Percentiles rank a stretch among this genome's conserved stretches.
Evolutionary conservation across 2,113 vertebrate genomes (phyloP).

Genomic region (Varanus salvator): DNA sequence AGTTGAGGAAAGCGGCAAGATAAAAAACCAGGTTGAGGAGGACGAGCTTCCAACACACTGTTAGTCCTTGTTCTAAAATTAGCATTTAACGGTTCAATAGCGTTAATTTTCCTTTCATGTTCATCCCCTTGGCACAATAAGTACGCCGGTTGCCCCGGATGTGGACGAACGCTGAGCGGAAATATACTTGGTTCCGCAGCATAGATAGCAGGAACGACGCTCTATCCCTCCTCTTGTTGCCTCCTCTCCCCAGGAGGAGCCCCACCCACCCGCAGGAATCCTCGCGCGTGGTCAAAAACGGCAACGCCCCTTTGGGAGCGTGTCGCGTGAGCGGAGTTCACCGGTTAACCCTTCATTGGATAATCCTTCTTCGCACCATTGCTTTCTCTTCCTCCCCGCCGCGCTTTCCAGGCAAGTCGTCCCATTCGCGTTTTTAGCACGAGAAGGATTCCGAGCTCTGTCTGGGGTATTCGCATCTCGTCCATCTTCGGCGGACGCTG

Average conservation of each 20-base stretch:
- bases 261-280: rapidly evolving
- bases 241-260: not conserved
- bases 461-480: not conserved
- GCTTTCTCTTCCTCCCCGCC: not conserved
- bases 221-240: not conserved
- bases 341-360: not conserved
- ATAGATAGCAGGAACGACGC: not conserved
- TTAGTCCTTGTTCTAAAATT: not conserved
- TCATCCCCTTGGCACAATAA: too few species aligned
- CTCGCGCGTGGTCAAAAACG: not conserved
- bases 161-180: not conserved
- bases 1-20: too few species aligned
- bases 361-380: not conserved
- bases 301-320: not conserved
- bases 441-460: not conserved
- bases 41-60: not conserved
- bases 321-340: not conserved
- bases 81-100: not conserved
- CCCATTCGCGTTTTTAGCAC: not conserved
- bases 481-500: not conserved
- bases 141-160: not conserved
- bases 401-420: not conserved
- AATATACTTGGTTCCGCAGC: not conserved
- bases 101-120: not conserved
- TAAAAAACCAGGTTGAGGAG: not conserved